Conservation (phyloP, 2,797 vertebrate species). For the Catostomus latipinnis region DNA sequence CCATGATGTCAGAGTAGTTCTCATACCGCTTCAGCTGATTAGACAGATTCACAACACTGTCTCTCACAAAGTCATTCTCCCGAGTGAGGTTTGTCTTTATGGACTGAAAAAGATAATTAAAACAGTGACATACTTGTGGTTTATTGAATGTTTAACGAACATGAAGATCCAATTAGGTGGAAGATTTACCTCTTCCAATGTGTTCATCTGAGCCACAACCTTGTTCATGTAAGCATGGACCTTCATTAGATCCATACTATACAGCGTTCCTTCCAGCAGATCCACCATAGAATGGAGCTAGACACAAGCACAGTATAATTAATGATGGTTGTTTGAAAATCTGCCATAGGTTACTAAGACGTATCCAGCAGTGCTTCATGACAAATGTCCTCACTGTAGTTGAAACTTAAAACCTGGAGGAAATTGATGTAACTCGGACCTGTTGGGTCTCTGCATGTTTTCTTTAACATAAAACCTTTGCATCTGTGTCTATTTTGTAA, state of each 20-base stretch:
- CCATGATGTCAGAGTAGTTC: constrained; percentile 95
- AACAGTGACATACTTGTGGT: neutral
- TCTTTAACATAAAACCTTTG: too few relatives aligned
- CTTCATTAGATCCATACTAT: constrained; percentile 96
- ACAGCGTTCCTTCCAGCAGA: constrained; percentile 92
- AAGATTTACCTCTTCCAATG: constrained; percentile 87
- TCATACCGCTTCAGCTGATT: constrained; percentile 91
- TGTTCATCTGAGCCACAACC: constrained; percentile 94
- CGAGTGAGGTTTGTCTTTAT: constrained; percentile 94
- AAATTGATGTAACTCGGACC: too few relatives aligned
- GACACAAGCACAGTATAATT: constrained; percentile 55
- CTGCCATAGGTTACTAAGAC: neutral
- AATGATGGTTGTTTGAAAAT: constrained; percentile 1
- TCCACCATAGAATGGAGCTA: constrained; percentile 97
- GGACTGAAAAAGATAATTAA: constrained; percentile 75
- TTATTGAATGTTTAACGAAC: neutral
- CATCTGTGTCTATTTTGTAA: too few relatives aligned
- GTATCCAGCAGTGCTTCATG: neutral
- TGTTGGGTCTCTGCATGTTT: too few relatives aligned
- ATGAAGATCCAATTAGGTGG: neutral
- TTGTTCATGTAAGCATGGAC: constrained; percentile 94
- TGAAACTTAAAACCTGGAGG: too few relatives aligned
- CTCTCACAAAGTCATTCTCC: constrained; percentile 90
- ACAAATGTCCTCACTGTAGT: neutral
- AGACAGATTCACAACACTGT: constrained; percentile 87